These are phyloP conservation scores for Drosophila hydei DNA, from an alignment of 1,140 invertebrate species.

Conservation along the genomic window DNA sequence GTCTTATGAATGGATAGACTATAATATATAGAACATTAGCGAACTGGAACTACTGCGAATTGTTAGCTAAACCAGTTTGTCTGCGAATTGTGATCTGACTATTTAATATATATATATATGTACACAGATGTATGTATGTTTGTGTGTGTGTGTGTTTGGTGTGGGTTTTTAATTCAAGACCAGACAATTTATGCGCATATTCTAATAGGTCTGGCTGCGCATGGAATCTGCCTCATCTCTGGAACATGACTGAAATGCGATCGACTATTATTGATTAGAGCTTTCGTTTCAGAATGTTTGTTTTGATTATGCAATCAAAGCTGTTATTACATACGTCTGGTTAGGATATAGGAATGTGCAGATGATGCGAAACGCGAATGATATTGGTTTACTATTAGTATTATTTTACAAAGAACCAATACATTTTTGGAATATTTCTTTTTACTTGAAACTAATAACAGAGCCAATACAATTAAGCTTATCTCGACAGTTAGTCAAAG, in stretches of 20 bases:
- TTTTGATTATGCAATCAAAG: conserved; percentile 16
- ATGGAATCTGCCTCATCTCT: conserved; percentile 24
- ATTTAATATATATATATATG: conserved; percentile 4
- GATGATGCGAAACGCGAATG: no score
- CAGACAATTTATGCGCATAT: conserved; percentile 48
- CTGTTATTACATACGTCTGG: conserved; percentile 12
- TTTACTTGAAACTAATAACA: no score
- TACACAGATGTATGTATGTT: not conserved
- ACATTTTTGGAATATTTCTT: no score
- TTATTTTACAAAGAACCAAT: no score
- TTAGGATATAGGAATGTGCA: no score
- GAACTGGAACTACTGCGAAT: conserved; percentile 33
- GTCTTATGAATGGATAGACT: conserved; percentile 2
- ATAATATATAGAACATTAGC: conserved; percentile 5
- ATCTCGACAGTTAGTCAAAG: no score
- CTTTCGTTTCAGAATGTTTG: conserved; percentile 19
- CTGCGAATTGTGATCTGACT: conserved; percentile 33
- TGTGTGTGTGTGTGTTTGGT: not conserved
- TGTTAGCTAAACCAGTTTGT: conserved; percentile 39
- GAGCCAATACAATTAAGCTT: no score
- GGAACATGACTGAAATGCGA: conserved; percentile 40
- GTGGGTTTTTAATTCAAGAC: conserved; percentile 16
- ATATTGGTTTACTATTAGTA: no score
- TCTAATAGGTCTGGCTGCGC: conserved; percentile 22
- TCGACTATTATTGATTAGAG: conserved; percentile 21